Evolutionary conservation across 2,888 invertebrate genomes (phyloP).

Genomic region (Drosophila peninsularis): DNA sequence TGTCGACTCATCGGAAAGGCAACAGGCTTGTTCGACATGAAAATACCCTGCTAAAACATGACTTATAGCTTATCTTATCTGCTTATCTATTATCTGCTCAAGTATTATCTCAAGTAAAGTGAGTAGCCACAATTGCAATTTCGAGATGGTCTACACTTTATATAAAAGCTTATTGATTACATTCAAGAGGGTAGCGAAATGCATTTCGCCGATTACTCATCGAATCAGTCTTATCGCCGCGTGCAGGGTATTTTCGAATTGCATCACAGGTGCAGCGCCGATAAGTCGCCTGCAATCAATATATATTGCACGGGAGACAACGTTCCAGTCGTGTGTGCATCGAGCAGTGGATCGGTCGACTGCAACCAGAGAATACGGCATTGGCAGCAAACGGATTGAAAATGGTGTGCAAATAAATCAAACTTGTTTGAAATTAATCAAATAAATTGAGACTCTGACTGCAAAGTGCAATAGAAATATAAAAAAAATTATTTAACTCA

Average conservation of each 20-base stretch:
- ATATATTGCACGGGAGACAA: neutral
- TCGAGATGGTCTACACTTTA: neutral
- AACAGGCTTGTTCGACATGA: neutral
- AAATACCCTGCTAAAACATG: neutral
- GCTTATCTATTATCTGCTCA: neutral
- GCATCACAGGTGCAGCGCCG: neutral
- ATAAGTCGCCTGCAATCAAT: neutral
- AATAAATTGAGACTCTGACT: neutral
- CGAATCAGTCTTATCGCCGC: neutral
- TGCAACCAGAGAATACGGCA: neutral
- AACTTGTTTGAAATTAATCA: neutral
- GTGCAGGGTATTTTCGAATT: constrained; percentile 2
- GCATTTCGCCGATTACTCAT: neutral
- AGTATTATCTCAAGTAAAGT: neutral
- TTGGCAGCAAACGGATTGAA: neutral
- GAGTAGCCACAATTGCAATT: too few species aligned
- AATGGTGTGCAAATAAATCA: neutral
- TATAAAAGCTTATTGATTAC: neutral
- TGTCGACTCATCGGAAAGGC: neutral
- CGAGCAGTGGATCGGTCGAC: constrained; percentile 3
- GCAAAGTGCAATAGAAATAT: neutral
- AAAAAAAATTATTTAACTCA: neutral
- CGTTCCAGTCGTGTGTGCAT: neutral
- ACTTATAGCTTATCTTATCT: neutral
- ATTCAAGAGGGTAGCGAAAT: neutral